These are phyloP conservation scores for Cuculus canorus DNA, from an alignment of 2,797 vertebrate species.

Conservation along the genomic window DNA sequence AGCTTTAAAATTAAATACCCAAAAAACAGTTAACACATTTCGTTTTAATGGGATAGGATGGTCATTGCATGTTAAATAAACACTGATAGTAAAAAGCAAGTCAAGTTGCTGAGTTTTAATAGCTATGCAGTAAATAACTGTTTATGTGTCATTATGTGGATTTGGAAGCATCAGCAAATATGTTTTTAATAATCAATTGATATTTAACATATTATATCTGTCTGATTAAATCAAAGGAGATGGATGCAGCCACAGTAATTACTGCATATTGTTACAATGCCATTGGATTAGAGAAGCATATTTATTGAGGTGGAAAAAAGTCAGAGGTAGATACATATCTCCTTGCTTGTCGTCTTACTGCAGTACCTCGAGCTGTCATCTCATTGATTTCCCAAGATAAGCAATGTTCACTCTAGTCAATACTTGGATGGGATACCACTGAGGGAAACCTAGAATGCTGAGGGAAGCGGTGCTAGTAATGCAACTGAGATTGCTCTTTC, in stretches of 20 bases:
- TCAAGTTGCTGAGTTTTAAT: constrained; percentile 52
- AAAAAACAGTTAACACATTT: constrained; percentile 48
- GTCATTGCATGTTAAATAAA: constrained; percentile 71
- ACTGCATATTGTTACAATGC: constrained; percentile 35
- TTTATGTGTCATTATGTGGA: constrained; percentile 59
- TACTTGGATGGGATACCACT: neutral
- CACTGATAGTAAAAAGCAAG: constrained; percentile 60
- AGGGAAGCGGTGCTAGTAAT: neutral
- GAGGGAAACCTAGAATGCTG: constrained; percentile 22
- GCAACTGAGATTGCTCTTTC: neutral
- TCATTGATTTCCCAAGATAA: constrained; percentile 49
- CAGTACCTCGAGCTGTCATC: constrained; percentile 36
- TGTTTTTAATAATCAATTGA: constrained; percentile 73
- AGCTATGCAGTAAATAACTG: constrained; percentile 62
- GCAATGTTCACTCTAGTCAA: constrained; percentile 7
- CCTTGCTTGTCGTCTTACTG: constrained; percentile 23
- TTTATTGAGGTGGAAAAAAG: constrained; percentile 54
- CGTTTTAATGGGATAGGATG: constrained; percentile 54
- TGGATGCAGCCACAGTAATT: constrained; percentile 51
- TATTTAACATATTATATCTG: constrained; percentile 62
- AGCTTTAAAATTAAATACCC: constrained; percentile 65
- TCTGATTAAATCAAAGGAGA: constrained; percentile 71
- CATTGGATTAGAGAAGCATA: constrained; percentile 39
- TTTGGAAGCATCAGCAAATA: constrained; percentile 72
- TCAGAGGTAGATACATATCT: constrained; percentile 56